Conservation (phyloP, 2,113 vertebrate genomes). For the Strix uralensis region DNA sequence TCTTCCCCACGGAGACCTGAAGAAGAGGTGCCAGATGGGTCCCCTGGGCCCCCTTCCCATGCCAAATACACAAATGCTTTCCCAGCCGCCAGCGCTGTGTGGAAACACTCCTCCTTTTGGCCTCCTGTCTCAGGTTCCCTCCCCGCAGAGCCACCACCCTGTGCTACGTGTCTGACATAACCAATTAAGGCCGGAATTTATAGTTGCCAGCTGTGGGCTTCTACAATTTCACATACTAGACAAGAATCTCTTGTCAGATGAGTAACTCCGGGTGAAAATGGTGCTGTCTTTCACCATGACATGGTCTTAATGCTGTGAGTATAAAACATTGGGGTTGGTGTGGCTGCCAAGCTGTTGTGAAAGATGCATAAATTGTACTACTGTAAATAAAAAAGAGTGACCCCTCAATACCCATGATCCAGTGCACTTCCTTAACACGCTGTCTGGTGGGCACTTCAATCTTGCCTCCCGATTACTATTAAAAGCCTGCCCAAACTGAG, state of each 20-base stretch:
- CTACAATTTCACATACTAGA: background rate
- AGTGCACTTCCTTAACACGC: rapidly evolving
- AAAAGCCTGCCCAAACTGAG: background rate
- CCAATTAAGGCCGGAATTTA: slow-evolving; percentile 36
- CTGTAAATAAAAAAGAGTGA: background rate
- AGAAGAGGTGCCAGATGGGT: background rate
- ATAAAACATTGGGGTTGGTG: background rate
- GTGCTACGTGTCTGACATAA: background rate
- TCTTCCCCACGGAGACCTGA: background rate
- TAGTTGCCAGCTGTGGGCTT: slow-evolving; percentile 22
- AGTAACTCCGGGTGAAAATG: background rate
- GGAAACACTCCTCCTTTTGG: background rate
- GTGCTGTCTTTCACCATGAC: background rate
- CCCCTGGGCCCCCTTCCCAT: rapidly evolving
- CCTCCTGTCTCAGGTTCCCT: background rate
- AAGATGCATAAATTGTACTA: background rate
- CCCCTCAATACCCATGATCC: rapidly evolving
- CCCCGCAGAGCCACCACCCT: background rate
- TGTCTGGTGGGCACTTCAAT: background rate
- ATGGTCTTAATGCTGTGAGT: background rate
- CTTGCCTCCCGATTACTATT: background rate
- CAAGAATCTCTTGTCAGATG: background rate
- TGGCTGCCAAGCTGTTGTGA: background rate
- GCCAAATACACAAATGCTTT: background rate
- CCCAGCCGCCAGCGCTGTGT: rapidly evolving